Evolutionary conservation across 2,113 vertebrate species (phyloP), one percentile per base, ranked within the genome.

Genomic region (Dendropsophus ebraccatus): DNA sequence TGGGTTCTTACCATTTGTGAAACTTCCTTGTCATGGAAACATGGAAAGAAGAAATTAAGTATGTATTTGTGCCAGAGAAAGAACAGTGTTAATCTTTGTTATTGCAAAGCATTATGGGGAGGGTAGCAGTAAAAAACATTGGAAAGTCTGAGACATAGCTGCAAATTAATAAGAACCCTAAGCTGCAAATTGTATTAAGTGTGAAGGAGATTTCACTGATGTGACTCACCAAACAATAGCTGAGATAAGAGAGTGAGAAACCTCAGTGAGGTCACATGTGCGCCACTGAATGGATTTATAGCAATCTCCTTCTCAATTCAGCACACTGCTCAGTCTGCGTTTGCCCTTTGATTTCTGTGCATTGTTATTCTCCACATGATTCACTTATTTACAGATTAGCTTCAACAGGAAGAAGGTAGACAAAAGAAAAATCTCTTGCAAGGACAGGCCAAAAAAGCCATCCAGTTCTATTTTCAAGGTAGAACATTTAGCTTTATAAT

Each of bases 291-390:
- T 23, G 35, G 52, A 47, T 84, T 76, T 67, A 70, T 70, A 65
- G 74, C 47, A 85, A 79, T 85, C 75, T 85, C 65, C 62, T 79
- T 79, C 65, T n/a, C 84, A 85, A 78, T 69, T 62, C 60, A 25
- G 70, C 62, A 78, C 73, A 65, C 74, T 85, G 21, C 56, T 28
- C 41, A 32, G 52, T n/a, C 37, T 84, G 56, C 41, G 35, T 62
- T 78, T 76, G 35, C 28, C 75, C 60, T 79, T 78, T 79, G 84
- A 85, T 85, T 85, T 70, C 16, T n/a, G 30, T 19, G 19, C 62
- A 85, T 79, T 85, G 30, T 78, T 85, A 85, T 85, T 85, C 84
- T 70, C 65, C 76, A 60, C 75, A 85, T 79, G 84, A 56, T 41
- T 69, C 56, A 32, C 21, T 77, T 85, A 78, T 76, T 85, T 85